These are phyloP conservation scores for Lemur catta DNA, from an alignment of 2,797 vertebrate genomes.

Conservation along the genomic window DNA sequence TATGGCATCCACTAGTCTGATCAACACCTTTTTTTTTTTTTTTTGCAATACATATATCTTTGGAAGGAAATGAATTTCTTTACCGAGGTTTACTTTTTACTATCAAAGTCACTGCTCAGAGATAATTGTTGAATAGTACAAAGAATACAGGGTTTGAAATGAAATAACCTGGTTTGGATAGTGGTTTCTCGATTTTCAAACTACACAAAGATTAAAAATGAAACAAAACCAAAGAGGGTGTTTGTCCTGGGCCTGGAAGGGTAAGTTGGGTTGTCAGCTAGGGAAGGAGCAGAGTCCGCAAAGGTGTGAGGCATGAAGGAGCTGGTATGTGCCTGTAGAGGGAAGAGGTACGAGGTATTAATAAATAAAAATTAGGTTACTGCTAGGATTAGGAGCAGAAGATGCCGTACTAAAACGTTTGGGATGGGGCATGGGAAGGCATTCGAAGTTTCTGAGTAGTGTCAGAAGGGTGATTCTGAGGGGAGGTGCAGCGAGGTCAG, in stretches of 20 bases:
- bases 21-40: background rate
- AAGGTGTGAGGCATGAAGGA: background rate
- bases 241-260: background rate
- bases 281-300: background rate
- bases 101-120: background rate
- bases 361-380: background rate
- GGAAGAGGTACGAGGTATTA: background rate
- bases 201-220: background rate
- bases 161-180: background rate
- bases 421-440: background rate
- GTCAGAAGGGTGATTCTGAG: background rate
- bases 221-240: background rate
- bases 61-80: background rate
- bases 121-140: background rate
- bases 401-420: background rate
- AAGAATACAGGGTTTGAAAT: background rate
- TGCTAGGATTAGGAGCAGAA: background rate
- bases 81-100: background rate
- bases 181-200: background rate
- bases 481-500: background rate
- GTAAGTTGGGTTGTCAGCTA: background rate
- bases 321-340: background rate
- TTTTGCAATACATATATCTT: background rate
- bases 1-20: background rate
- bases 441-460: background rate